phyloP scores from a whole-genome alignment of 23 tunicate species.

The Halocynthia aurantium region DNA sequence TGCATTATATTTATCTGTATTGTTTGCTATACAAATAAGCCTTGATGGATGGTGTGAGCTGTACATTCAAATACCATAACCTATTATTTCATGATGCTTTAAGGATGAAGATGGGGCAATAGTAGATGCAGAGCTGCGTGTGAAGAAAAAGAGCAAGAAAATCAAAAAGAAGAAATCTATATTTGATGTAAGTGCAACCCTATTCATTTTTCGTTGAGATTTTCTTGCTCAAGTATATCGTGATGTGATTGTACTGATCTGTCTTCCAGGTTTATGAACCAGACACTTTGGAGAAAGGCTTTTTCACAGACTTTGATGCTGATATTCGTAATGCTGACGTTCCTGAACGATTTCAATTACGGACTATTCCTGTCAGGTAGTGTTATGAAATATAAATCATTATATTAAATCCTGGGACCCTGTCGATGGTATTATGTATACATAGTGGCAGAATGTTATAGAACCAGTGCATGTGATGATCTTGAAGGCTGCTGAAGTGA shows the following conservation, averaged over 20 bases:
- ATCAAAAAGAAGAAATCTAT: slow-evolving; percentile 68
- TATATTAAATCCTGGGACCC: no score
- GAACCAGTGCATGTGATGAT: no score
- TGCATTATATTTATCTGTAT: no score
- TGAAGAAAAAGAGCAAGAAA: slow-evolving; percentile 76
- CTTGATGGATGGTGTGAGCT: no score
- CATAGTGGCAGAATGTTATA: no score
- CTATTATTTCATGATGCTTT: not conserved
- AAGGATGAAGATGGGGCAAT: slow-evolving; percentile 31
- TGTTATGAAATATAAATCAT: no score
- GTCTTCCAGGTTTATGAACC: slow-evolving; percentile 79
- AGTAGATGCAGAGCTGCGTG: slow-evolving; percentile 3
- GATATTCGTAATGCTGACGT: slow-evolving; percentile 68
- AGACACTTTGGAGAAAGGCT: slow-evolving; percentile 76
- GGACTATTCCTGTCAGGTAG: slow-evolving; percentile 84
- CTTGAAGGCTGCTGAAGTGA: no score
- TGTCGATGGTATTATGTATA: no score
- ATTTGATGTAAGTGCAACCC: slow-evolving; percentile 54
- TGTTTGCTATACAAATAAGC: no score
- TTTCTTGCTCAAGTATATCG: not conserved
- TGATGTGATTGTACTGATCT: not conserved
- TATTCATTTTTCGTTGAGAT: no score
- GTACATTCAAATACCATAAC: not conserved
- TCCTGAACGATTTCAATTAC: slow-evolving; percentile 92
- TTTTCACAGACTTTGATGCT: slow-evolving; percentile 86